Percentiles rank a stretch among this genome's conserved stretches.
Conservation (phyloP, 2,113 vertebrate genomes). For the Axis porcinus region DNA sequence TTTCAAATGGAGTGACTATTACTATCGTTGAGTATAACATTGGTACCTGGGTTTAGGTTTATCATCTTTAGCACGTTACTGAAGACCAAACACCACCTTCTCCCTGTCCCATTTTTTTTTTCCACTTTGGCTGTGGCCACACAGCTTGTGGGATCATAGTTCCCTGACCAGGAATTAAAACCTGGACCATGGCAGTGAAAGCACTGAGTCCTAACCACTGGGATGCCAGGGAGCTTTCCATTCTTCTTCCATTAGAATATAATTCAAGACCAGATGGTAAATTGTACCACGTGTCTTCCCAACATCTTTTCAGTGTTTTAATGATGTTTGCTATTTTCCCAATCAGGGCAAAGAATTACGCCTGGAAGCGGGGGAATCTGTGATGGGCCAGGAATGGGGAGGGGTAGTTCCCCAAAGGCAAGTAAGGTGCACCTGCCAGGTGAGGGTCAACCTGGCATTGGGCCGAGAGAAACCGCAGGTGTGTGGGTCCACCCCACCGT, state of each 20-base stretch:
- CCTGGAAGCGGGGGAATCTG: background rate
- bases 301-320: background rate
- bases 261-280: background rate
- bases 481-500: background rate
- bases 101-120: background rate
- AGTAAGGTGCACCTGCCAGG: background rate
- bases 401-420: background rate
- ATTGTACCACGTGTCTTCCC: background rate
- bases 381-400: background rate
- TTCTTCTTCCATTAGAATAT: background rate
- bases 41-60: background rate
- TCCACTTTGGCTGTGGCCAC: background rate
- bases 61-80: background rate
- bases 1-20: background rate
- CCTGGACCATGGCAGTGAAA: background rate
- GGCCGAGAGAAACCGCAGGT: background rate
- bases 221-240: background rate
- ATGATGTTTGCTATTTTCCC: background rate
- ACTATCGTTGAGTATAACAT: fast-evolving
- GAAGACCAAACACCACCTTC: background rate
- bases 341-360: background rate
- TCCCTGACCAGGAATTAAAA: background rate
- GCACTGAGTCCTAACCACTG: background rate
- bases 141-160: background rate
- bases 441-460: background rate